These are phyloP conservation scores for Tolypeutes matacus DNA, from an alignment of 2,797 vertebrate species.

Conservation along the genomic window DNA sequence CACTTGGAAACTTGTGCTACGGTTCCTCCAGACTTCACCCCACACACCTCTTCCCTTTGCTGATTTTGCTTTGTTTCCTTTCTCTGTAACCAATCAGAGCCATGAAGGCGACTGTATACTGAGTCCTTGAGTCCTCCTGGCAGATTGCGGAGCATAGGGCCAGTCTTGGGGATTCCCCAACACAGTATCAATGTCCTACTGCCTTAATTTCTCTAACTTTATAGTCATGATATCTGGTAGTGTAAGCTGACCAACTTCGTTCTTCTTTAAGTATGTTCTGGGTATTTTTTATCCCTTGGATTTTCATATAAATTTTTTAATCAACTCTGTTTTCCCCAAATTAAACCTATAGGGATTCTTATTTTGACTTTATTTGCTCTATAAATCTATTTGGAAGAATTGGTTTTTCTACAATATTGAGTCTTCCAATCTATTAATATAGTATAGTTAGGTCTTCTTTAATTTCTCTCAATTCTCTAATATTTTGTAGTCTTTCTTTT, in stretches of 20 bases:
- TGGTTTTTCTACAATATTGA: not conserved
- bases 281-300: not conserved
- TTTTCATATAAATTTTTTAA: not conserved
- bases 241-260: not conserved
- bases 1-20: not conserved
- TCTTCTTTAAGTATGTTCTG: not conserved
- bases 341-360: not conserved
- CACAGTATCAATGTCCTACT: not conserved
- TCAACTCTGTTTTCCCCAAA: not conserved
- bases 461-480: no score
- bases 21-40: not conserved
- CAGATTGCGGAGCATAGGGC: not conserved
- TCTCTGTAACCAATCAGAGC: not conserved
- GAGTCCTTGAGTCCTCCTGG: not conserved
- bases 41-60: not conserved
- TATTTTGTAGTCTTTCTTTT: no score
- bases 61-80: not conserved
- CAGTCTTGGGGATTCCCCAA: no score
- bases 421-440: not conserved
- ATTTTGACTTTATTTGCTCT: not conserved
- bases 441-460: not conserved
- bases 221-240: not conserved
- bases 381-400: not conserved
- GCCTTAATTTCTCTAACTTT: not conserved
- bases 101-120: not conserved